phyloP scores from a whole-genome alignment of 2,888 invertebrate genomes.

The Ferrisia virgata region DNA sequence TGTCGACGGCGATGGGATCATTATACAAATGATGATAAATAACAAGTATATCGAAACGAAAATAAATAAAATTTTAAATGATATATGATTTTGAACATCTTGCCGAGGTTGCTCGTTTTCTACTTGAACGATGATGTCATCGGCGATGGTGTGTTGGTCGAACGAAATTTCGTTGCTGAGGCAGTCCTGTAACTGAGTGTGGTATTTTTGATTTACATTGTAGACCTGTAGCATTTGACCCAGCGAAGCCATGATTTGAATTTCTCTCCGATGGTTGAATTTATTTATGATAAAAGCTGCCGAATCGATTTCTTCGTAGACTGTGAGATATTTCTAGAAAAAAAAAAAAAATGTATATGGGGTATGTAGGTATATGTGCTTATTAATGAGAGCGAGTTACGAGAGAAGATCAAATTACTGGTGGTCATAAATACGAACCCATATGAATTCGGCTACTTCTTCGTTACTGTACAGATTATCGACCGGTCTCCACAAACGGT shows the following conservation, averaged over 20 bases:
- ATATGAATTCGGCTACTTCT: neutral
- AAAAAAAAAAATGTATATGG: neutral
- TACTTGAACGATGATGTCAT: neutral
- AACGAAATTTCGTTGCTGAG: neutral
- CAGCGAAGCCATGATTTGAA: neutral
- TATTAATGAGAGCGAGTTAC: neutral
- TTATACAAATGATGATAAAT: neutral
- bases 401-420: neutral
- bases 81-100: neutral
- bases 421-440: neutral
- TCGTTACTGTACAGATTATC: neutral
- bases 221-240: neutral
- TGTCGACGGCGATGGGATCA: neutral
- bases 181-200: neutral
- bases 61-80: neutral
- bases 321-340: neutral
- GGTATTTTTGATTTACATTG: neutral
- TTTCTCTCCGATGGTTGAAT: neutral
- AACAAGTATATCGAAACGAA: neutral
- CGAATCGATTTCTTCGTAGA: constrained; percentile 5
- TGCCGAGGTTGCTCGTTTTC: neutral
- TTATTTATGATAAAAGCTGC: neutral
- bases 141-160: neutral
- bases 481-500: neutral
- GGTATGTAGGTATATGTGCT: no score